Evolutionary conservation across 2,888 invertebrate genomes (phyloP), one percentile per base, ranked within the genome.

Genomic region (Noctua comes): DNA sequence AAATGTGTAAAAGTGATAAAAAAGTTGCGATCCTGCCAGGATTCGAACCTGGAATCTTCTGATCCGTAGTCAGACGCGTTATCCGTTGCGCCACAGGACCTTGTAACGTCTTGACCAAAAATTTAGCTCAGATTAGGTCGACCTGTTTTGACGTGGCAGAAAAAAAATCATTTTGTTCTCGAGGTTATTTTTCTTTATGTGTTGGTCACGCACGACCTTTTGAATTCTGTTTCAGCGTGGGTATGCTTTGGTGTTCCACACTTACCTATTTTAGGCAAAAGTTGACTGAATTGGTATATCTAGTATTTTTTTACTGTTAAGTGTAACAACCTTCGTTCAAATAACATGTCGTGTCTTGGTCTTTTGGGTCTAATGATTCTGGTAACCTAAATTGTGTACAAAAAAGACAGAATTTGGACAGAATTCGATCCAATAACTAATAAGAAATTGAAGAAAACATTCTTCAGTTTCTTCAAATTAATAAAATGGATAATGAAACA

Each of bases 21-120:
- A 77, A 68, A 43, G 5, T 69, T 77, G 21, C 93, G 93, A 93
- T 93, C 97, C 96, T 97, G 97, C 97, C 97, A 97, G 97, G 97
- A 97, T 97, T 97, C 97, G 97, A 97, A 97, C 97, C 97, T 97
- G 97, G 97, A 97, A 97, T 97, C 97, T 97, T 97, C 97, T 97
- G 97, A 97, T 97, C 97, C 97, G 97, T 97, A 97, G 97, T 97
- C 97, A 97, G 97, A 97, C 97, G 97, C 97, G 97, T 97, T 97
- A 97, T 97, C 97, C 97, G 93, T 97, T 97, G 97, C 97, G 97
- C 97, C 97, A 97, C 97, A 97, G 96, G 97, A 92, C 93, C 93
- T 64, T 71, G 36, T 76, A 0, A 6, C 40, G 40, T 0, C 0
- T 0, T 0, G 16, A 8, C 0, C 6, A 46, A 88, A 88, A 80